Evolutionary conservation across 2,888 invertebrate genomes (phyloP).

Genomic region (Cheilosia grossa): DNA sequence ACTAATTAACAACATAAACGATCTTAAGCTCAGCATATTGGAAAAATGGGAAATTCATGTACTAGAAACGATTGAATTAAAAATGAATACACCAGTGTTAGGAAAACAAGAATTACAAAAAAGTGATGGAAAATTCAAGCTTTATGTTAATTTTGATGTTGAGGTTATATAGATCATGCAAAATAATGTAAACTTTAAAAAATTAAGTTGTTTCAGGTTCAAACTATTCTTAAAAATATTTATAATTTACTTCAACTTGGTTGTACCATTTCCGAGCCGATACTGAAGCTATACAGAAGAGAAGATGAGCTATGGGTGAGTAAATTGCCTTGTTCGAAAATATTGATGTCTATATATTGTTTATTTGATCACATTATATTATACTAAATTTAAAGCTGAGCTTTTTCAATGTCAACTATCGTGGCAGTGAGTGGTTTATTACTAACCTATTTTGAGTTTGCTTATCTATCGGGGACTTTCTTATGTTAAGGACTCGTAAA

Average conservation of each 20-base stretch:
- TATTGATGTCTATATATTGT: too few species aligned
- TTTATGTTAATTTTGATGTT: slow-evolving; percentile 87
- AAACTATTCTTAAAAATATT: slow-evolving; percentile 90
- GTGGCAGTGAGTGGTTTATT: too few species aligned
- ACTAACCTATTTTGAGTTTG: too few species aligned
- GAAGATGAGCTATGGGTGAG: slow-evolving; percentile 88
- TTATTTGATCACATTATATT: too few species aligned
- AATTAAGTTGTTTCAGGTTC: slow-evolving; percentile 84
- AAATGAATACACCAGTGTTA: slow-evolving; percentile 87
- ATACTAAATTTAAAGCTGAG: too few species aligned
- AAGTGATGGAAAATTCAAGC: slow-evolving; percentile 77
- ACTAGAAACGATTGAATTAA: slow-evolving; percentile 86
- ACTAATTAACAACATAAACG: slow-evolving; percentile 87
- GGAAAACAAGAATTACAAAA: slow-evolving; percentile 78
- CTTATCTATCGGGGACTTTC: too few species aligned
- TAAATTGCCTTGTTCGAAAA: neutral
- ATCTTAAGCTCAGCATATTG: slow-evolving; percentile 86
- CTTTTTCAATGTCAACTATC: too few species aligned
- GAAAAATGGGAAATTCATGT: slow-evolving; percentile 88
- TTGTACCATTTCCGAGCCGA: slow-evolving; percentile 86
- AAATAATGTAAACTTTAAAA: neutral
- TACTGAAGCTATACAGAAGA: slow-evolving; percentile 86
- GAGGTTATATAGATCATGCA: slow-evolving; percentile 47
- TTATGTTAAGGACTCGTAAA: too few species aligned
- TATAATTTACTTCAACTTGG: slow-evolving; percentile 89